Evolutionary conservation across 2,113 vertebrate species (phyloP).

Genomic region (Phocoena sinus): DNA sequence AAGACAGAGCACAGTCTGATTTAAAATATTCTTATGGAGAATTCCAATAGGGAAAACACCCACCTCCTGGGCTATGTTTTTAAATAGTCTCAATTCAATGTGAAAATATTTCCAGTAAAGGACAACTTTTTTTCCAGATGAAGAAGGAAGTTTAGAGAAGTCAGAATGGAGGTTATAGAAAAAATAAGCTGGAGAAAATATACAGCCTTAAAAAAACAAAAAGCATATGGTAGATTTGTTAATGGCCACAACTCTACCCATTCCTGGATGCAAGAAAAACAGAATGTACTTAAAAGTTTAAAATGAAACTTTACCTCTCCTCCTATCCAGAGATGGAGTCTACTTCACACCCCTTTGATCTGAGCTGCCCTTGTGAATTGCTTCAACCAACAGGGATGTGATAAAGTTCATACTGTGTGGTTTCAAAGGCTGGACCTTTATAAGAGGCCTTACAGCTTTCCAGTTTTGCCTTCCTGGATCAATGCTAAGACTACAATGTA

Average conservation of each 20-base stretch:
- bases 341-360: not conserved
- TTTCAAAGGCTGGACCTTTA: not conserved
- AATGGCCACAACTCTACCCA: not conserved
- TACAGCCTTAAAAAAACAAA: not conserved
- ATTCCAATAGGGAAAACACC: not conserved
- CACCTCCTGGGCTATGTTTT: not conserved
- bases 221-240: not conserved
- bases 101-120: conserved; percentile 3
- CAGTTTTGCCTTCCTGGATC: not conserved
- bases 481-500: not conserved
- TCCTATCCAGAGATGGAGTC: not conserved
- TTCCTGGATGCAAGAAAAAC: not conserved
- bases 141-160: not conserved
- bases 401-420: not conserved
- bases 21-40: conserved; percentile 18
- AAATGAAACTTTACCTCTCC: not conserved
- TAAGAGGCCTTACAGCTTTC: not conserved
- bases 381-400: not conserved
- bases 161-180: not conserved
- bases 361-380: not conserved
- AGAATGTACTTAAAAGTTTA: not conserved
- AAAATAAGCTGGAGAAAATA: not conserved
- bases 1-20: not conserved
- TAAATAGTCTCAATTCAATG: not conserved
- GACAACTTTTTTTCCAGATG: not conserved